Conservation (phyloP, 2,113 vertebrate genomes). For the Gobiocypris rarus region DNA sequence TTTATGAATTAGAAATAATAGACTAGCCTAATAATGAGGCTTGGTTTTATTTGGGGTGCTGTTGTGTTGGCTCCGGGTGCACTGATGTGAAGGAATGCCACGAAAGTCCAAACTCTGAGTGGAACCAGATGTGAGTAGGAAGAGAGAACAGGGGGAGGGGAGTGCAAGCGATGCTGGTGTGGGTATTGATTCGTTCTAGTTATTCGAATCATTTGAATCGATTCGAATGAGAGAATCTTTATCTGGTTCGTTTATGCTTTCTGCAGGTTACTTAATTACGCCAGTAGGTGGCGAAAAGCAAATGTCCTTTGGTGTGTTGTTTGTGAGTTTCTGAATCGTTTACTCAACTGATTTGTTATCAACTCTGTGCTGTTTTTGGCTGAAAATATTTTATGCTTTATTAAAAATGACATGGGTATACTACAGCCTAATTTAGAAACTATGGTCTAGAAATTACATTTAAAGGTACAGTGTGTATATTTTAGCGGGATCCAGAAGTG, state of each 20-base stretch:
- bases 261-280: background rate
- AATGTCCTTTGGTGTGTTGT: background rate
- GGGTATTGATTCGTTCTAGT: background rate
- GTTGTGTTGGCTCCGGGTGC: constrained; percentile 38
- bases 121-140: constrained; percentile 85
- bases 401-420: background rate
- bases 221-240: background rate
- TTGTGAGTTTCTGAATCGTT: background rate
- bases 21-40: background rate
- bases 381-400: background rate
- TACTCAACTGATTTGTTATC: background rate
- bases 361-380: too few species aligned
- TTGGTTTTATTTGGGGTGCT: constrained; percentile 5
- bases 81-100: constrained; percentile 70
- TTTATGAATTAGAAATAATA: constrained; percentile 1
- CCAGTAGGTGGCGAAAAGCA: background rate
- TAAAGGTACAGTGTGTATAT: background rate
- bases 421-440: background rate
- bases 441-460: background rate
- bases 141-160: constrained; percentile 59
- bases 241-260: background rate
- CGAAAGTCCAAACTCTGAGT: constrained; percentile 81
- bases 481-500: too few species aligned
- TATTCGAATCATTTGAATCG: constrained; percentile 10
- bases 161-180: constrained; percentile 43